phyloP scores from a whole-genome alignment of 2,888 invertebrate genomes.

The Aromia moschata region DNA sequence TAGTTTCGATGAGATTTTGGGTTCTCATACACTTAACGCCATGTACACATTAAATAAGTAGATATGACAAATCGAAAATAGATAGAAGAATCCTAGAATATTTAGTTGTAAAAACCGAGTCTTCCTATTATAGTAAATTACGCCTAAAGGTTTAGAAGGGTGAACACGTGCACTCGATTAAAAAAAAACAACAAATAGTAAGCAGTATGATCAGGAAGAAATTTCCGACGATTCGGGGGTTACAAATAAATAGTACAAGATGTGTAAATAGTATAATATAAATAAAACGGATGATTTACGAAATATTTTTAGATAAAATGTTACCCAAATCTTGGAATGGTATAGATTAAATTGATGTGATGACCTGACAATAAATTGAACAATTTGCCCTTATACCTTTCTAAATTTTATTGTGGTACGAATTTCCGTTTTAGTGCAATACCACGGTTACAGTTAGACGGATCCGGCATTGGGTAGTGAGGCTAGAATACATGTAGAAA shows the following conservation, averaged over 20 bases:
- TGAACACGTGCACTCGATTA: slow-evolving; percentile 16
- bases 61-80: slow-evolving; percentile 17
- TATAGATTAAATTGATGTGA: slow-evolving; percentile 25
- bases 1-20: neutral
- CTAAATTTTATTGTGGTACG: slow-evolving; percentile 17
- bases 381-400: slow-evolving; percentile 22
- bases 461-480: slow-evolving; percentile 18
- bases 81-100: slow-evolving; percentile 21
- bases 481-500: slow-evolving; percentile 14
- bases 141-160: slow-evolving; percentile 24
- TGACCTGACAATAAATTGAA: slow-evolving; percentile 31
- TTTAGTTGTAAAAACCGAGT: slow-evolving; percentile 28
- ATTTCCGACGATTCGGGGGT: slow-evolving; percentile 5
- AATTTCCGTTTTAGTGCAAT: slow-evolving; percentile 10
- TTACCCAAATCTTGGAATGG: slow-evolving; percentile 22
- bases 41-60: slow-evolving; percentile 13
- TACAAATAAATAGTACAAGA: slow-evolving; percentile 28
- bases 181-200: neutral
- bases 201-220: too few species aligned
- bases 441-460: slow-evolving; percentile 12
- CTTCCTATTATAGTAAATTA: slow-evolving; percentile 26
- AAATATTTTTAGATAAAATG: slow-evolving; percentile 30
- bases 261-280: slow-evolving; percentile 22
- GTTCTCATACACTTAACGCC: slow-evolving; percentile 7
- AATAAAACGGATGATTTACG: slow-evolving; percentile 11